Base-by-base conservation (phyloP, 35 echinoderm and acorn worm genomes). In the Apostichopus californicus region DNA sequence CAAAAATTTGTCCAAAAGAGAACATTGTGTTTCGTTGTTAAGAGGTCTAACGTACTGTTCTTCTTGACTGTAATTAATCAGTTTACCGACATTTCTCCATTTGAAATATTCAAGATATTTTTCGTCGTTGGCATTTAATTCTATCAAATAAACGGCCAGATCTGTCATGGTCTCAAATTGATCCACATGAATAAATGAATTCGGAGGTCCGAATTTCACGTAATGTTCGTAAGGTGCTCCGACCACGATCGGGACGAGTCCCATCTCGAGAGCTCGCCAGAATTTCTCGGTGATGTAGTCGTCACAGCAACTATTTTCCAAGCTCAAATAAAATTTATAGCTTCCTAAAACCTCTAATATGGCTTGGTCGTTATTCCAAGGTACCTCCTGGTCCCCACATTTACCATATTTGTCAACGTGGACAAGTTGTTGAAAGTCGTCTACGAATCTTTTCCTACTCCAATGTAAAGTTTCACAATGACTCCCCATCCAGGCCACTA, bases 211-310 rank as follows among this genome's bases (percentile, higher is more conserved):
- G 4, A 93, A 87, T 57, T 82, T 56, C 23, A 77, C 77, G 11
- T 92, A 92, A 83, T 81, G 55, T 79, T 90, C 26, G 28, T 24
- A 71, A 5, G 92, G 86, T 0, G 92, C 66, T 55, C 92, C 92
- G 1, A 77, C n/a, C 0, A 80, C 85, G 13, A 93, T 80, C 5
- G 92, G 92, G 14, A 93, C 86, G 7, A 88, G 56, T 22, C 78
- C 54, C 55, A 70, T 59, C 24, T 70, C 77, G 6, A 82, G 18
- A 28, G 91, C 60, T 52, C 79, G 5, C 94, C 94, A 95, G 55
- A 95, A 92, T 56, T 95, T 95, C 55, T 95, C 94, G 1, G 94
- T 95, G 14, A 95, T 95, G 72, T 95, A 95, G 60, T 95, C 94
- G 4, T 91, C 90, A 57, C 94, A 95, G 12, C 82, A 83, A 60